Evolutionary conservation across 1,140 invertebrate genomes (phyloP).

Genomic region (Drosophila jambulina): DNA sequence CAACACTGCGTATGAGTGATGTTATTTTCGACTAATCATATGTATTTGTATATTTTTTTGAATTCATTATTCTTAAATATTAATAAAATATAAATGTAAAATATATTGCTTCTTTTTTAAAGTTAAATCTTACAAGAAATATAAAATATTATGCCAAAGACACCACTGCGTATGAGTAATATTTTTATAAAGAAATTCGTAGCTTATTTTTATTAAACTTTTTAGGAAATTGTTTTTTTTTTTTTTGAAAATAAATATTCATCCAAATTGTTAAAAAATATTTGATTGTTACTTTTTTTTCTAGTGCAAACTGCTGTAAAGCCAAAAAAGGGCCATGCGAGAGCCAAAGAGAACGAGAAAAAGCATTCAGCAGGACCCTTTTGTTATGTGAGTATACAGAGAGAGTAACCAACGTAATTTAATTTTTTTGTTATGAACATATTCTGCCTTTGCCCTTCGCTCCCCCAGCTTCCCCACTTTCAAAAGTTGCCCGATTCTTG

Average conservation of each 20-base stretch:
- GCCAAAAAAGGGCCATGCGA: background rate
- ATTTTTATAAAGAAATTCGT: background rate
- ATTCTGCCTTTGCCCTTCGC: background rate
- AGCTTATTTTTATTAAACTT: background rate
- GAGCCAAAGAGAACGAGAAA: background rate
- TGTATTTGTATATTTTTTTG: background rate
- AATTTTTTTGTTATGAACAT: constrained; percentile 42
- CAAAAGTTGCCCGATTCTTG: background rate
- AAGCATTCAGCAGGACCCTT: background rate
- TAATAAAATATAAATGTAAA: no score
- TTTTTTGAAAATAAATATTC: no score
- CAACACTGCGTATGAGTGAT: constrained; percentile 12
- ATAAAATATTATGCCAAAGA: background rate
- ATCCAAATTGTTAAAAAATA: background rate
- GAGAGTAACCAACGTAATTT: constrained; percentile 40
- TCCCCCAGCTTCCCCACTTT: no score
- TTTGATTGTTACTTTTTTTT: background rate
- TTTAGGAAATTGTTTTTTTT: no score
- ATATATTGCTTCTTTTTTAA: background rate
- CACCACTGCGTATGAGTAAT: background rate
- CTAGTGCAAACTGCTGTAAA: constrained; percentile 3
- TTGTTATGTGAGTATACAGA: constrained; percentile 15
- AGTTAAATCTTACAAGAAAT: background rate
- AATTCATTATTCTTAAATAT: background rate
- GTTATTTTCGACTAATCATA: accelerated